These are phyloP conservation scores for Papilio polytes DNA, from an alignment of 1,140 invertebrate genomes.

Conservation along the genomic window DNA sequence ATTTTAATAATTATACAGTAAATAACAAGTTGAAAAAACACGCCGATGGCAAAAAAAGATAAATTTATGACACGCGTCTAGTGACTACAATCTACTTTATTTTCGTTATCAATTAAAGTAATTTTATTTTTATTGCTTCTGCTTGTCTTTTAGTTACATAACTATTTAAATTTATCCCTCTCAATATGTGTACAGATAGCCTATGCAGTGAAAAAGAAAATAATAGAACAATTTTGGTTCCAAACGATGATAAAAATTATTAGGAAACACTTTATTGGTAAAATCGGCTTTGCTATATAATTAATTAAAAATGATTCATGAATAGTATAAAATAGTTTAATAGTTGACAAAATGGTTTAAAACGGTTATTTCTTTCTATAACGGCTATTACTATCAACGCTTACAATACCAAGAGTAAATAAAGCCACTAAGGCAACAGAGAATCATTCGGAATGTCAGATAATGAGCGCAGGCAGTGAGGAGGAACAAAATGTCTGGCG, in stretches of 20 bases:
- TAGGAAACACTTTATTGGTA: too few species aligned
- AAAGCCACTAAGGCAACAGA: slow-evolving; percentile 77
- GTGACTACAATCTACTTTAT: background rate
- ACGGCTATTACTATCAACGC: slow-evolving; percentile 31
- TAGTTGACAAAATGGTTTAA: background rate
- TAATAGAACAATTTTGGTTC: background rate
- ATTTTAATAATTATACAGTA: slow-evolving; percentile 23
- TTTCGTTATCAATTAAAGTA: background rate
- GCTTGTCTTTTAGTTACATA: background rate
- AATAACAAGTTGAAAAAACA: slow-evolving; percentile 19
- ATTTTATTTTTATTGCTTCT: background rate
- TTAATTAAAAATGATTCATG: background rate
- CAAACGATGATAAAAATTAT: background rate
- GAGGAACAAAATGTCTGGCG: slow-evolving; percentile 73
- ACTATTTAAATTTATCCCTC: background rate
- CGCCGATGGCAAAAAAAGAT: background rate
- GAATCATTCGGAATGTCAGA: slow-evolving; percentile 69
- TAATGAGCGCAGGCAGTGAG: slow-evolving; percentile 76
- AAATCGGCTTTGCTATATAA: background rate
- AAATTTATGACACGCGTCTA: background rate
- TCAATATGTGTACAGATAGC: background rate
- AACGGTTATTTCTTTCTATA: background rate
- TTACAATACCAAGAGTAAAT: slow-evolving; percentile 64
- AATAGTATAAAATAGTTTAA: too few species aligned
- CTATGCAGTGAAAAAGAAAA: too few species aligned